phyloP scores from a whole-genome alignment of 2,797 vertebrate genomes.

The Acrocephalus scirpaceus region DNA sequence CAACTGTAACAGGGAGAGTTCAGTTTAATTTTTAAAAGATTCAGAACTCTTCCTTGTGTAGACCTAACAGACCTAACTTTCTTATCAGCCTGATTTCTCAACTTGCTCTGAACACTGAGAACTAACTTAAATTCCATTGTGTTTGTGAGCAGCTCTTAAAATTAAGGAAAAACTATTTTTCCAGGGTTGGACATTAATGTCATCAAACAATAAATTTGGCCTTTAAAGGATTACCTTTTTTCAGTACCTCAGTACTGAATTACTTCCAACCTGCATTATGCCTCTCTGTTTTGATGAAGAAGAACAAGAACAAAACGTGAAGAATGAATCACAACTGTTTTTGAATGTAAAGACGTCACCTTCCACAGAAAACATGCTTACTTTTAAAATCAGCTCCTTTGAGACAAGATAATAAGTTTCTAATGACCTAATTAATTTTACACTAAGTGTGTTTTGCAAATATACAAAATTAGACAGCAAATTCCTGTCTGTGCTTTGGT shows the following conservation, averaged over 20 bases:
- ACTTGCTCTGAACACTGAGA: neutral
- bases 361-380: constrained; percentile 29
- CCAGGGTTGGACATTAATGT: neutral
- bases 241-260: neutral
- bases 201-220: neutral
- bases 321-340: neutral
- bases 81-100: neutral
- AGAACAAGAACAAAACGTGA: neutral
- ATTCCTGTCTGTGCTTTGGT: constrained; percentile 31
- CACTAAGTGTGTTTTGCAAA: constrained; percentile 23
- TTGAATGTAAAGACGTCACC: neutral
- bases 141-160: neutral
- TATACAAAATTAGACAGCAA: constrained; percentile 32
- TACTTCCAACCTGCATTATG: neutral
- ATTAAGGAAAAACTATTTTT: neutral
- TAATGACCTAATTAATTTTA: constrained; percentile 72
- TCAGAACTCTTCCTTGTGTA: neutral
- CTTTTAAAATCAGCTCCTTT: constrained; percentile 23
- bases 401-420: constrained; percentile 52
- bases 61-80: neutral
- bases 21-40: neutral
- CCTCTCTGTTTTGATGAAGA: neutral
- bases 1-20: neutral
- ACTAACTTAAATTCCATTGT: neutral
- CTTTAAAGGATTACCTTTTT: neutral